A percentile compares a stretch with the other conserved stretches of the same genome.
phyloP scores from a whole-genome alignment of 2,888 invertebrate species.

The Leucophora obtusa region DNA sequence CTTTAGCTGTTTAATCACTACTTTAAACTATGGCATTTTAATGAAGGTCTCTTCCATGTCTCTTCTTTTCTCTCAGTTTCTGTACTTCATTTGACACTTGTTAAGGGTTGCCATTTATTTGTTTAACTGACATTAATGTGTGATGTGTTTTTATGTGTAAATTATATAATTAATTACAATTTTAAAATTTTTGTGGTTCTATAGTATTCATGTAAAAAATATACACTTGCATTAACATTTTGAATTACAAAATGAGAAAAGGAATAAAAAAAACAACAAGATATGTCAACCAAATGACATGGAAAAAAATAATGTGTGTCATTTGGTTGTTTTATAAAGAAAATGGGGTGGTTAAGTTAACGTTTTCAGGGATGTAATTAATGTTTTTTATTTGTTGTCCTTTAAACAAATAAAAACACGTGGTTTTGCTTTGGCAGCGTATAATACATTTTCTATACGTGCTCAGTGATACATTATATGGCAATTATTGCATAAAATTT shows the following conservation, averaged over 20 bases:
- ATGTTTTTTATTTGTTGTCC: neutral
- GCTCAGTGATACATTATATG: neutral
- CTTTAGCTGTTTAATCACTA: too few relatives aligned
- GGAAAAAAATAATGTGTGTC: neutral
- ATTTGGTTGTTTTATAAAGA: neutral
- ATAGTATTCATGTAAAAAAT: neutral
- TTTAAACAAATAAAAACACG: slow-evolving; percentile 24
- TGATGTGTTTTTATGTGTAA: slow-evolving; percentile 63
- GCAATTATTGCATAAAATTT: slow-evolving; percentile 13
- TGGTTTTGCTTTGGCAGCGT: neutral
- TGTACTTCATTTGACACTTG: too few relatives aligned
- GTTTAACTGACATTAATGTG: slow-evolving; percentile 11
- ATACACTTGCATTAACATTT: slow-evolving; percentile 13
- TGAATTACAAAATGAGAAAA: neutral
- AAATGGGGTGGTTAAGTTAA: slow-evolving; percentile 7
- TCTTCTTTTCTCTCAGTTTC: too few relatives aligned
- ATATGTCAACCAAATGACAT: slow-evolving; percentile 2
- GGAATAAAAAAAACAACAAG: neutral
- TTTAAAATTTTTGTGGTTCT: slow-evolving; percentile 56
- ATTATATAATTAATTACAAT: slow-evolving; percentile 73
- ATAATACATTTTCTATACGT: neutral
- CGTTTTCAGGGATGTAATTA: neutral
- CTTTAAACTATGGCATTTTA: too few relatives aligned
- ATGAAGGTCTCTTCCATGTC: too few relatives aligned
- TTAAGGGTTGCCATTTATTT: slow-evolving; percentile 11